A percentile compares a stretch with the other conserved stretches of the same genome.
phyloP scores from a whole-genome alignment of 2,797 vertebrate species.

The Mormyrops boulengeri region DNA sequence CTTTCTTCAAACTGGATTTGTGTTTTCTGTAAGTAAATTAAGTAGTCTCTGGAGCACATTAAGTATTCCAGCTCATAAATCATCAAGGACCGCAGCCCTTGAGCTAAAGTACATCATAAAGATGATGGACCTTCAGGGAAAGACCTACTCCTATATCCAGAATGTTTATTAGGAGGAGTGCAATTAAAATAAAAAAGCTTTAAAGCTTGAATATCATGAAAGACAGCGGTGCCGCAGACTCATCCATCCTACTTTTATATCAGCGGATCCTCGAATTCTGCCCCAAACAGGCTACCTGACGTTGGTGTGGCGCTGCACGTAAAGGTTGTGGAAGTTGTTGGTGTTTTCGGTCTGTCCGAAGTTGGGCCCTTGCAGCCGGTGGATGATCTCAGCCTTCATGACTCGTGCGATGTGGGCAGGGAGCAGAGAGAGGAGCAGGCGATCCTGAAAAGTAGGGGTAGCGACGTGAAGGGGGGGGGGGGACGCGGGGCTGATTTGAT shows the following conservation, averaged over 20 bases:
- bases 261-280: background rate
- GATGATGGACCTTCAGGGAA: background rate
- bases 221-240: background rate
- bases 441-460: conserved; percentile 63
- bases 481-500: background rate
- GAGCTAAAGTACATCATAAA: background rate
- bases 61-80: background rate
- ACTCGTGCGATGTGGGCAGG: conserved; percentile 92
- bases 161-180: background rate
- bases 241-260: background rate
- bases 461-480: background rate
- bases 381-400: conserved; percentile 98
- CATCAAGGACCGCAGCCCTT: background rate
- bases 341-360: conserved; percentile 88
- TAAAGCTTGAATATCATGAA: background rate
- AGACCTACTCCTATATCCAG: background rate
- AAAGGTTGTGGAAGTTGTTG: conserved; percentile 98
- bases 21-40: background rate
- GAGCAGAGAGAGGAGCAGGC: conserved; percentile 85
- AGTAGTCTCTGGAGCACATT: background rate
- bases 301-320: conserved; percentile 96
- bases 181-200: background rate
- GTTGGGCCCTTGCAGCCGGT: conserved; percentile 88
- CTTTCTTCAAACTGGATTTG: background rate
- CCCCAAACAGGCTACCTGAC: conserved; percentile 74